These are phyloP conservation scores for Lysandra bellargus DNA, from an alignment of 2,888 invertebrate genomes.

Conservation along the genomic window DNA sequence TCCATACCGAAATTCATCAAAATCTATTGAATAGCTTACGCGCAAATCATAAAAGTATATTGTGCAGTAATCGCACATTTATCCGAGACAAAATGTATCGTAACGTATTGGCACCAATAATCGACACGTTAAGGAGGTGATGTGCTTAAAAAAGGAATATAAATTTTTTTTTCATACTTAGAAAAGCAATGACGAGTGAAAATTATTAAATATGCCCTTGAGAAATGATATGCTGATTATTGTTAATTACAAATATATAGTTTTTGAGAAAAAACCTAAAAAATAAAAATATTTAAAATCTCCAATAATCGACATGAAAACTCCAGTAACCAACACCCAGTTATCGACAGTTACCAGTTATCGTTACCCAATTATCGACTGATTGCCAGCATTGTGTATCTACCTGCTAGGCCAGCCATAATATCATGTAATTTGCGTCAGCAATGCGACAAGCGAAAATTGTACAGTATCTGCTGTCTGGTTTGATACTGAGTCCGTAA, in stretches of 20 bases:
- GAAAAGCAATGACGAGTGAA: constrained; percentile 25
- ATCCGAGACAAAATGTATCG: too few relatives aligned
- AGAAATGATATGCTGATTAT: constrained; percentile 21
- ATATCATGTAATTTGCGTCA: background rate
- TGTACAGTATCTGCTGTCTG: background rate
- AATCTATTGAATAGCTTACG: too few relatives aligned
- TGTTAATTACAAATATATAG: constrained; percentile 24
- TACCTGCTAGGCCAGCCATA: constrained; percentile 21
- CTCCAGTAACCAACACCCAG: too few relatives aligned
- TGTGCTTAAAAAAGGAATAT: constrained; percentile 21
- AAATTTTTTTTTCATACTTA: constrained; percentile 25
- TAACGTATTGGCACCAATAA: constrained; percentile 27
- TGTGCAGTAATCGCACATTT: too few relatives aligned
- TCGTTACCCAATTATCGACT: constrained; percentile 30
- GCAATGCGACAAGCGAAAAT: background rate
- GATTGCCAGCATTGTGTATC: constrained; percentile 22
- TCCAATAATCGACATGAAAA: too few relatives aligned
- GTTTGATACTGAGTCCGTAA: too few relatives aligned
- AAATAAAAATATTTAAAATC: too few relatives aligned
- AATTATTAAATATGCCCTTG: constrained; percentile 11
- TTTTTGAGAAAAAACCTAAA: background rate
- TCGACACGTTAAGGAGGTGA: constrained; percentile 24
- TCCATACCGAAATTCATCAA: too few relatives aligned
- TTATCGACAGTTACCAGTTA: constrained; percentile 1
- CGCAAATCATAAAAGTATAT: too few relatives aligned